A percentile compares a stretch with the other conserved stretches of the same genome.
Evolutionary conservation across 2,888 invertebrate genomes (phyloP).

Genomic region (Hemithea aestivaria): DNA sequence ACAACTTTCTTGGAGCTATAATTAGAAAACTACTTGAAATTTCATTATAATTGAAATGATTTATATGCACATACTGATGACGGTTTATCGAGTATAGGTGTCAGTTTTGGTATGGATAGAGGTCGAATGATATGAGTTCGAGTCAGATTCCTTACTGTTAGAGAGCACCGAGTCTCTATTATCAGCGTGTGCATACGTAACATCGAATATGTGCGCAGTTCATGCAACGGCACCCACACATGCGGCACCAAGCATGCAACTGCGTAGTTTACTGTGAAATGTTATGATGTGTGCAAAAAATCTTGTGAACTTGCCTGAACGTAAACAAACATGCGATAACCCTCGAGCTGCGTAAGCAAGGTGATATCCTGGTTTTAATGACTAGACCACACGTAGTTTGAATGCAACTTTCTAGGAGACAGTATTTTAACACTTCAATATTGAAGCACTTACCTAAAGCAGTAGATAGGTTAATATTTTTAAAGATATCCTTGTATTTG

Average conservation of each 20-base stretch:
- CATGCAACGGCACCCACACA: slow-evolving; percentile 43
- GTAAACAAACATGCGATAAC: slow-evolving; percentile 20
- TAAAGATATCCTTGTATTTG: too few species aligned
- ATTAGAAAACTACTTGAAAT: too few species aligned
- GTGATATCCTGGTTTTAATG: slow-evolving; percentile 8
- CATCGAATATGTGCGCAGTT: slow-evolving; percentile 30
- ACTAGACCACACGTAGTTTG: slow-evolving; percentile 1
- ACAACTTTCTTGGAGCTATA: too few species aligned
- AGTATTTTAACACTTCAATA: too few species aligned
- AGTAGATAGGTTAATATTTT: too few species aligned
- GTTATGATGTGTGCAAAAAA: slow-evolving; percentile 37
- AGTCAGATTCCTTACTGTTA: slow-evolving; percentile 27
- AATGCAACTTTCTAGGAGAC: background rate
- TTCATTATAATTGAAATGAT: too few species aligned
- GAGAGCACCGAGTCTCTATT: slow-evolving; percentile 38
- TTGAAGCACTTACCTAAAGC: too few species aligned
- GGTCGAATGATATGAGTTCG: background rate
- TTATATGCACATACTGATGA: too few species aligned
- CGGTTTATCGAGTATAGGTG: too few species aligned
- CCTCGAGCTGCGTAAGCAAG: background rate
- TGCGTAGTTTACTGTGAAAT: slow-evolving; percentile 60
- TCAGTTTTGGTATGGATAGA: too few species aligned
- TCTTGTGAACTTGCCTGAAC: slow-evolving; percentile 24
- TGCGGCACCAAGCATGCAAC: slow-evolving; percentile 45
- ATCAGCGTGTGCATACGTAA: slow-evolving; percentile 34